A percentile compares a stretch with the other conserved stretches of the same genome.
phyloP scores from a whole-genome alignment of 1,140 invertebrate genomes.

The Penaeus vannamei region DNA sequence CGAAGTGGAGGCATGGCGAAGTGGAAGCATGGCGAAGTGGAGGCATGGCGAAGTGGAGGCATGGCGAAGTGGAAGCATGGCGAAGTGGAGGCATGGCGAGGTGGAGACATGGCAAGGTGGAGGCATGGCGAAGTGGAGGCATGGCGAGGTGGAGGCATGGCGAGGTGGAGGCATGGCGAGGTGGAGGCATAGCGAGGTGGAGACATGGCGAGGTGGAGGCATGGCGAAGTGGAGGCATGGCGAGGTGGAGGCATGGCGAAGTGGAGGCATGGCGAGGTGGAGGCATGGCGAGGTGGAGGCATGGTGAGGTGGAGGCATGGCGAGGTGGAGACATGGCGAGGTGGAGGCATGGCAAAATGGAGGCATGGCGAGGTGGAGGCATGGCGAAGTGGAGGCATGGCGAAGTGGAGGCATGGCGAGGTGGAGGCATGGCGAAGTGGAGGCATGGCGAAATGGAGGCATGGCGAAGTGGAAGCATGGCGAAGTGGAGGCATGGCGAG shows the following conservation, averaged over 20 bases:
- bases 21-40: no score
- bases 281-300: no score
- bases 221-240: background rate
- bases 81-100: background rate
- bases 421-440: no score
- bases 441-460: no score
- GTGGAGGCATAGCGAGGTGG: background rate
- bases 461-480: no score
- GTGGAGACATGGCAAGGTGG: background rate
- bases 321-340: background rate
- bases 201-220: no score
- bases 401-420: no score
- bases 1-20: no score
- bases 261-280: background rate
- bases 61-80: background rate
- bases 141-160: background rate
- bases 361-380: no score
- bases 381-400: background rate
- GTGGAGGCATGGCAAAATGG: background rate
- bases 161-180: background rate
- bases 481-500: no score
- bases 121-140: background rate
- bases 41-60: no score
- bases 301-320: background rate
- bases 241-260: background rate